Evolutionary conservation across 2,797 vertebrate species (phyloP).

Genomic region (Amblyopsis hoosieri): DNA sequence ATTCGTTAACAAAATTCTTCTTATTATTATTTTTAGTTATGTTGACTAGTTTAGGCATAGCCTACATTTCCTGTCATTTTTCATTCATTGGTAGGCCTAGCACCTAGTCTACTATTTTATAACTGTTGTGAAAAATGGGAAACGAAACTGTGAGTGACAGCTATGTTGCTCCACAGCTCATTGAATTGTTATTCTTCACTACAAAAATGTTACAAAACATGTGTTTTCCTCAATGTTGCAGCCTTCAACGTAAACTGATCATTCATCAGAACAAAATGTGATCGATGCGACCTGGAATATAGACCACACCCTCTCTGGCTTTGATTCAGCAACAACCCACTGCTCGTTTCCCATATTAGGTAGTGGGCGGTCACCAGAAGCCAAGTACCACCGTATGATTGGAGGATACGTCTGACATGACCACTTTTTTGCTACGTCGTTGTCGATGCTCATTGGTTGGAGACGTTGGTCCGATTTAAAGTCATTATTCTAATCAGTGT

Average conservation of each 20-base stretch:
- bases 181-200: not conserved
- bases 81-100: too few relatives aligned
- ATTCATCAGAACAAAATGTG: slow-evolving; percentile 35
- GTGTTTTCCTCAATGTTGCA: not conserved
- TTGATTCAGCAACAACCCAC: slow-evolving; percentile 15
- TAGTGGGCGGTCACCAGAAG: slow-evolving; percentile 52
- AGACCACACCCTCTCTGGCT: not conserved
- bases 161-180: not conserved
- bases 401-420: slow-evolving; percentile 71
- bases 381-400: slow-evolving; percentile 59
- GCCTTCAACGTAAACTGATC: slow-evolving; percentile 7
- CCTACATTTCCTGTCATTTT: not conserved
- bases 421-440: slow-evolving; percentile 34
- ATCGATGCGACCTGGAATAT: not conserved
- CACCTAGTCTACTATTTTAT: too few relatives aligned
- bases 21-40: too few relatives aligned
- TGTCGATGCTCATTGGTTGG: slow-evolving; percentile 64
- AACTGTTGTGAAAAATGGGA: too few relatives aligned
- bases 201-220: not conserved
- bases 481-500: slow-evolving; percentile 76
- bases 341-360: slow-evolving; percentile 58
- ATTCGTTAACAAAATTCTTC: too few relatives aligned
- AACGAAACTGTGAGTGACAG: too few relatives aligned
- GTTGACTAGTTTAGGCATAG: too few relatives aligned
- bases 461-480: slow-evolving; percentile 77